Conservation (phyloP, 2,797 vertebrate genomes). For the Muscicapa comitata region DNA sequence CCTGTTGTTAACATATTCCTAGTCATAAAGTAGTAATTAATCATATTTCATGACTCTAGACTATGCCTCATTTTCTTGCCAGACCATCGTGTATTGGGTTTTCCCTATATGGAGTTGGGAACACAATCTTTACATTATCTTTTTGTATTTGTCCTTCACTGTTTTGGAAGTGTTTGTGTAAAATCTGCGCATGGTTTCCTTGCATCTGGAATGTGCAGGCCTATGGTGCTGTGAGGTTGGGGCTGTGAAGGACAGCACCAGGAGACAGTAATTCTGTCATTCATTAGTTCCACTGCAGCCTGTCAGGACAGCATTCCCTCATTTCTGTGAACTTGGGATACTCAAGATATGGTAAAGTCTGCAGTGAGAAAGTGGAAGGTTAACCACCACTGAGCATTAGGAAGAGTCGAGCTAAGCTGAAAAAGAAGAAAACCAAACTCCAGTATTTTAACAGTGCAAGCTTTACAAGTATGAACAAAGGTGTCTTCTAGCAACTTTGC, state of each 20-base stretch:
- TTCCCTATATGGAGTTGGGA: neutral
- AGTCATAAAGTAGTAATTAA: neutral
- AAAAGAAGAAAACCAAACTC: neutral
- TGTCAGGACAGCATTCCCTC: neutral
- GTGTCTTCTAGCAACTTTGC: neutral
- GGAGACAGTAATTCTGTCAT: neutral
- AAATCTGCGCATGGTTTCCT: neutral
- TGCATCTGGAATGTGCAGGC: neutral
- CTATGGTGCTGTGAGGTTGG: neutral
- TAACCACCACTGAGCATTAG: neutral
- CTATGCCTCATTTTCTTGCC: neutral
- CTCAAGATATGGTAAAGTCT: neutral
- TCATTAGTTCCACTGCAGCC: neutral
- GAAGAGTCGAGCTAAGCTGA: neutral
- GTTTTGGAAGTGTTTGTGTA: neutral
- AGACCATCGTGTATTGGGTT: conserved; percentile 4
- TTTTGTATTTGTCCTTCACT: neutral
- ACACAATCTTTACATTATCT: neutral
- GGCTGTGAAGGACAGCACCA: neutral
- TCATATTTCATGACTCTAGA: neutral
- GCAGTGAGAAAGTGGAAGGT: neutral
- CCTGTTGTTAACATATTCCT: neutral
- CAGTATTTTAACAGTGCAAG: neutral
- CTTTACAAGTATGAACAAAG: neutral
- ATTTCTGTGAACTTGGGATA: neutral